Base-by-base conservation (phyloP, 2,797 vertebrate genomes). In the Thamnophis elegans region DNA sequence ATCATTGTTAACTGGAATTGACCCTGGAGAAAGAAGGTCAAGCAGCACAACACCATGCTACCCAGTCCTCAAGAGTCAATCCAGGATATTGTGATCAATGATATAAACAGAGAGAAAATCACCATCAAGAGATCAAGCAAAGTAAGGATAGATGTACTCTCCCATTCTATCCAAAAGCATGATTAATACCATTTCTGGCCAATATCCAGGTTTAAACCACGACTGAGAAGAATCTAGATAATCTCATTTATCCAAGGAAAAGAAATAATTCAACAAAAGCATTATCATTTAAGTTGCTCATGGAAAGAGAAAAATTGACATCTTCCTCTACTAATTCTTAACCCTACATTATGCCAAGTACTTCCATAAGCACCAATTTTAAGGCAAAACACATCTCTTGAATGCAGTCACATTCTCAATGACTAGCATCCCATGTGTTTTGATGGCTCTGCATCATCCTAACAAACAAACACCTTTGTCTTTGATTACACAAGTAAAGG, bases 321-420 rank as follows among this genome's bases (percentile, higher is more conserved):
- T 92, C 68, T 22, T 88, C 86, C 26, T 92, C 9, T 62, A 62
- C 54, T n/a, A 11, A 1, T 92, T 60, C 3, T 88, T 60, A 11
- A 0, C 5, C 47, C 0, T 3, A 88, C 20, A 26, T 91, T 51
- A 32, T 0, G 0, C 2, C n/a, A 55, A 47, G 1, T 89, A 65
- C 32, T 2, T 2, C 51, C 7, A 36, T 68, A 94, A 93, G 25
- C 65, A 60, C 82, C 89, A 0, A 16, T 36, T 78, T 90, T 78
- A 0, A 68, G 56, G n/a, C 0, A 56, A 89, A 42, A 93, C 82
- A 32, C 51, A 73, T 3, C 0, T 28, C 26, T 32, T 55, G 68
- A 73, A 73, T 18, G 32, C 32, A 73, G 32, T 36, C 68, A 73
- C 16, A 73, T 78, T 0, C 92, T 62, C 90, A n/a, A 89, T 8